Conservation (phyloP, 2,888 invertebrate genomes). For the Synanthedon tipuliformis region DNA sequence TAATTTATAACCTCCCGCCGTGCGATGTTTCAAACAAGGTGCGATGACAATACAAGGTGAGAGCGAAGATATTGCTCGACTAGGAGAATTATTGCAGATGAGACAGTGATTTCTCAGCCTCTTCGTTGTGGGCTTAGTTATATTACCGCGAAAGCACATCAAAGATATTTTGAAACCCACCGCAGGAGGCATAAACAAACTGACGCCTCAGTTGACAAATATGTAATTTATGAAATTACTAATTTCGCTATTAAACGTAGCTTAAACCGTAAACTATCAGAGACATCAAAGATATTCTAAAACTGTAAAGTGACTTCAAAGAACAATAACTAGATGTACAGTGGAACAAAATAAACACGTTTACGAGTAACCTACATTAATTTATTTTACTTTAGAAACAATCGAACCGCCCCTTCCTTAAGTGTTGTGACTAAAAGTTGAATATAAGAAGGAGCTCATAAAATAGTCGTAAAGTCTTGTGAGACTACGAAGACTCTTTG, state of each 20-base stretch:
- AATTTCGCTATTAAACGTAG: constrained; percentile 16
- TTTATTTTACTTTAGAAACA: constrained; percentile 60
- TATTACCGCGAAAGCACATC: constrained; percentile 33
- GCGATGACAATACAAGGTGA: constrained; percentile 42
- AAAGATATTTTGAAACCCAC: constrained; percentile 33
- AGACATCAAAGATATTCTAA: constrained; percentile 47
- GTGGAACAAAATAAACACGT: constrained; percentile 42
- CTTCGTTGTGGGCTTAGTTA: constrained; percentile 28
- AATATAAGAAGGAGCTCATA: constrained; percentile 58
- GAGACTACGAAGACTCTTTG: constrained; percentile 55
- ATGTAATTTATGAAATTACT: constrained; percentile 35
- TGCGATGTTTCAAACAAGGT: constrained; percentile 38
- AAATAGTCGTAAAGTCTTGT: constrained; percentile 56
- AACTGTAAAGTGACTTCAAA: constrained; percentile 45
- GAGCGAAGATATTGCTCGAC: constrained; percentile 34
- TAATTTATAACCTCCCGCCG: constrained; percentile 60
- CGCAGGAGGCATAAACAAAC: constrained; percentile 19
- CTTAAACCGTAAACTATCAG: constrained; percentile 24
- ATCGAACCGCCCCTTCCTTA: constrained; percentile 34
- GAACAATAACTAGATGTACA: constrained; percentile 42
- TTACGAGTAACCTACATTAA: constrained; percentile 51
- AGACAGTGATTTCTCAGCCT: constrained; percentile 18
- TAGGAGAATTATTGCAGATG: constrained; percentile 47
- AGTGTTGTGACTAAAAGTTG: constrained; percentile 46
- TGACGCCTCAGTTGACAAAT: constrained; percentile 23